A percentile compares a stretch with the other conserved stretches of the same genome.
Conservation (phyloP, 2,113 vertebrate species). For the Rana temporaria region DNA sequence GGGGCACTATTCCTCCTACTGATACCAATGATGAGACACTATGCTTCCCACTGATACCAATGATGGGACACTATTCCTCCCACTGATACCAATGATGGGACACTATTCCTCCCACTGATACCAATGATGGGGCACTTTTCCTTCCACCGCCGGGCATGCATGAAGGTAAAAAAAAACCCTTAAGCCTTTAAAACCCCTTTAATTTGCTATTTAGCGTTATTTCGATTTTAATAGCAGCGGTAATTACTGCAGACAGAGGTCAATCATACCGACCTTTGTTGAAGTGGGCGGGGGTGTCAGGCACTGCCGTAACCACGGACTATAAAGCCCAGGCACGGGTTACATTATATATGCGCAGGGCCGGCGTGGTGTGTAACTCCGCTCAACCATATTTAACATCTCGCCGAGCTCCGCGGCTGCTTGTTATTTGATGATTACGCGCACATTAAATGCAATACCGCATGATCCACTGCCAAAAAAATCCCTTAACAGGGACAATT, state of each 20-base stretch:
- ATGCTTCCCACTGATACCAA: too few species aligned
- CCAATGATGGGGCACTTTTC: too few species aligned
- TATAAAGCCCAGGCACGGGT: neutral
- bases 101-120: too few species aligned
- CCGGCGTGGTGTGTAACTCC: neutral
- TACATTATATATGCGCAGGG: neutral
- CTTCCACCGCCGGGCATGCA: too few species aligned
- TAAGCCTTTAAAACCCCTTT: too few species aligned
- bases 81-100: too few species aligned
- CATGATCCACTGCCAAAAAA: conserved; percentile 44
- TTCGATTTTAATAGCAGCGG: too few species aligned
- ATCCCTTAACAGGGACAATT: conserved; percentile 47
- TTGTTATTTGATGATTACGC: conserved; percentile 30
- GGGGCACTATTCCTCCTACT: too few species aligned
- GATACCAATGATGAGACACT: too few species aligned
- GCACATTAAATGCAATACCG: conserved; percentile 34
- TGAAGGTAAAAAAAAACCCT: too few species aligned
- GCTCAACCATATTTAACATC: neutral
- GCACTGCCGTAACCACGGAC: neutral
- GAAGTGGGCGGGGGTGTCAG: neutral
- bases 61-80: too few species aligned
- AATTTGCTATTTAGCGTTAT: too few species aligned
- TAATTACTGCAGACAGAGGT: neutral
- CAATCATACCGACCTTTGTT: neutral
- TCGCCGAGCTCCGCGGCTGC: conserved; percentile 18